A percentile compares a stretch with the other conserved stretches of the same genome.
phyloP scores from a whole-genome alignment of 2,797 vertebrate species.

The Semotilus atromaculatus region DNA sequence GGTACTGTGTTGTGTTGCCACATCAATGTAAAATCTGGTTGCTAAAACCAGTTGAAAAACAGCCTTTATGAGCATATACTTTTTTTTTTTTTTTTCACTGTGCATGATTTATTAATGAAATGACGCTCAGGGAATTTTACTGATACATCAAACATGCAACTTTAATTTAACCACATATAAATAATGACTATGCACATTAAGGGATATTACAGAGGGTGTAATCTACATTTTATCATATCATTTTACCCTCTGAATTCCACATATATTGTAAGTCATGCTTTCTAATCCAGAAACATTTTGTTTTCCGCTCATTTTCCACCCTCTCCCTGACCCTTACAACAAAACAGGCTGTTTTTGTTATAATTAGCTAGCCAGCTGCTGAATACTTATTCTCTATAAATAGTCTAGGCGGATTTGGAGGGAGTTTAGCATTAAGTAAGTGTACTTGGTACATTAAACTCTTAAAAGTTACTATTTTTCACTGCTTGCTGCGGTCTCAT shows the following conservation, averaged over 20 bases:
- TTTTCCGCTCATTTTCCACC: not conserved
- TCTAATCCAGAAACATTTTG: not conserved
- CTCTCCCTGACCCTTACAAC: not conserved
- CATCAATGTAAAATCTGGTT: not conserved
- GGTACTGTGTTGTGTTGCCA: not conserved
- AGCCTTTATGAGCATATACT: not conserved
- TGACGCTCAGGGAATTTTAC: not conserved
- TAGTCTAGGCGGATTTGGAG: not conserved
- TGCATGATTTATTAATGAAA: not conserved
- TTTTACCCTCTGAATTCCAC: not conserved
- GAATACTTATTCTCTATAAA: not conserved
- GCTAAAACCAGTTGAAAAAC: not conserved
- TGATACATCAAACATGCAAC: not conserved
- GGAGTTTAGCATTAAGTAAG: not conserved
- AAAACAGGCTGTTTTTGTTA: not conserved
- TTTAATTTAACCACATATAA: not conserved
- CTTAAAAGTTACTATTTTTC: not conserved
- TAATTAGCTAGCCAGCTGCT: not conserved
- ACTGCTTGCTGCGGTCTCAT: not conserved
- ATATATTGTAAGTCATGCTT: not conserved
- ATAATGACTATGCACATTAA: not conserved
- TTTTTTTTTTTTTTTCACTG: not conserved
- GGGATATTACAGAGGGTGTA: not conserved
- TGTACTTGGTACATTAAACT: not conserved
- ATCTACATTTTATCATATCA: not conserved